Conservation (phyloP, 2,888 invertebrate genomes). For the Diaphora mendica region DNA sequence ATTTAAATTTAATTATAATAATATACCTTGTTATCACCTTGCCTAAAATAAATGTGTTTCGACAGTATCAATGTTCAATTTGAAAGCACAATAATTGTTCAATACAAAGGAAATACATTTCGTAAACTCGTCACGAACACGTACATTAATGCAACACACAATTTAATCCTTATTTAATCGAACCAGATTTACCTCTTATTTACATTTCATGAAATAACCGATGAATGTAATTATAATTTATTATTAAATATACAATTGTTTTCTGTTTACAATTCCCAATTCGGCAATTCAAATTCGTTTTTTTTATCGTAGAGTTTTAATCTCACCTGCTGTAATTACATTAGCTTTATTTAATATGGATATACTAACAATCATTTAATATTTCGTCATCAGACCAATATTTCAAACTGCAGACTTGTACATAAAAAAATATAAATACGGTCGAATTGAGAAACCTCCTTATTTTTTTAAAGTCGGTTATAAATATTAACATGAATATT, state of each 20-base stretch:
- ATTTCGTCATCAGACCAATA: neutral
- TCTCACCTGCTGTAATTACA: neutral
- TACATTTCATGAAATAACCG: conserved; percentile 25
- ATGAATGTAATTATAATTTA: conserved; percentile 22
- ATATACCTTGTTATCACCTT: too few relatives aligned
- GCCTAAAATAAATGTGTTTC: neutral
- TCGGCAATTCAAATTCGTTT: neutral
- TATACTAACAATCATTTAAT: neutral
- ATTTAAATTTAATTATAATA: too few relatives aligned
- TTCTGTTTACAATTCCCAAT: neutral
- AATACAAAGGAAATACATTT: conserved; percentile 18
- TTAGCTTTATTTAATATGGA: neutral
- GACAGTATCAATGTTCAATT: conserved; percentile 1
- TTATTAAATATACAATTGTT: conserved; percentile 23
- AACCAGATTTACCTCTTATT: conserved; percentile 35
- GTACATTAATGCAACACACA: conserved; percentile 35
- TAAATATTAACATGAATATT: too few relatives aligned
- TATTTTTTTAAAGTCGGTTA: too few relatives aligned
- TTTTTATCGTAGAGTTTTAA: neutral
- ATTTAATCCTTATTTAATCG: conserved; percentile 41
- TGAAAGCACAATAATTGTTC: neutral
- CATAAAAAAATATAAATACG: too few relatives aligned
- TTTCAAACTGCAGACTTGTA: neutral
- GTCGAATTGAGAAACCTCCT: too few relatives aligned
- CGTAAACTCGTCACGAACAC: conserved; percentile 26